Conservation (phyloP, 2,888 invertebrate genomes). For the Polydrusus tereticollis region DNA sequence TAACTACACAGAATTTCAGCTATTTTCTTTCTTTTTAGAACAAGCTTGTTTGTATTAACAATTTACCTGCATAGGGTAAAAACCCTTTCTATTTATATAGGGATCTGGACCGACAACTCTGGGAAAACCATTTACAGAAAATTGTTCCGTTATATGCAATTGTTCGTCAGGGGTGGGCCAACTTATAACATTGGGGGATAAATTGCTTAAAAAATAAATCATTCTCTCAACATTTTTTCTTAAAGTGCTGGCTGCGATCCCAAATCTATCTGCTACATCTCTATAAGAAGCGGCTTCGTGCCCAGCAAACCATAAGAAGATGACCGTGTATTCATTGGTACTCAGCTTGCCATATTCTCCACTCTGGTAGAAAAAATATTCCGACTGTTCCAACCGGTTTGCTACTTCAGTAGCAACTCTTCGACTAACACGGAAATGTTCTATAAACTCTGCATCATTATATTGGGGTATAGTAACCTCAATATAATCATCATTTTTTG, state of each 20-base stretch:
- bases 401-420: slow-evolving; percentile 20
- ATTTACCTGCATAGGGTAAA: slow-evolving; percentile 41
- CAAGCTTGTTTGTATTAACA: not conserved
- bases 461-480: slow-evolving; percentile 32
- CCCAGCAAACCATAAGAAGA: slow-evolving; percentile 44
- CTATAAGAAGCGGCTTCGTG: slow-evolving; percentile 51
- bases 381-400: not conserved
- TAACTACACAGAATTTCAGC: no score
- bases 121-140: slow-evolving; percentile 45
- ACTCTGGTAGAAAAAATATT: slow-evolving; percentile 5
- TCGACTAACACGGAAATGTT: slow-evolving; percentile 38
- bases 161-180: slow-evolving; percentile 38
- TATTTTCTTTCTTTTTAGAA: no score
- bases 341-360: slow-evolving; percentile 13
- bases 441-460: slow-evolving; percentile 36
- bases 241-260: slow-evolving; percentile 47
- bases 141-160: not conserved
- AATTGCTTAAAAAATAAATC: slow-evolving; percentile 44
- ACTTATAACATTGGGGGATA: slow-evolving; percentile 42
- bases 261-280: slow-evolving; percentile 51
- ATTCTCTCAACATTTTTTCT: slow-evolving; percentile 39
- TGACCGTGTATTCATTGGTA: not conserved
- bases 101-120: slow-evolving; percentile 46
- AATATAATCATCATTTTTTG: slow-evolving; percentile 37
- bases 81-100: slow-evolving; percentile 42